A percentile compares a stretch with the other conserved stretches of the same genome.
Evolutionary conservation across 2,888 invertebrate genomes (phyloP).

Genomic region (Nasonovia ribisnigri): DNA sequence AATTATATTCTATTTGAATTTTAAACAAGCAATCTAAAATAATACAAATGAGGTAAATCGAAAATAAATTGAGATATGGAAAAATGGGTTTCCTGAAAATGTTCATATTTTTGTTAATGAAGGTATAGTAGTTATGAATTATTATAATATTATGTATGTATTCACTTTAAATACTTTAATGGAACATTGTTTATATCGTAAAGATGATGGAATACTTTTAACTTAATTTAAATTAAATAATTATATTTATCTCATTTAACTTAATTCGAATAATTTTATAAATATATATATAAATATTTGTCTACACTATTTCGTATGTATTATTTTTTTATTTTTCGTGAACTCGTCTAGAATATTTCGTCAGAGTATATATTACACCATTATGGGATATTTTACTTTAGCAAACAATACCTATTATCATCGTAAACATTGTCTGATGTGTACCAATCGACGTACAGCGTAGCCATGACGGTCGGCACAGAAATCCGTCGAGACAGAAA

Average conservation of each 20-base stretch:
- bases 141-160: neutral
- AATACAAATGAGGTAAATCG: neutral
- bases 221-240: neutral
- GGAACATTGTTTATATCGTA: neutral
- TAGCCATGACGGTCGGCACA: neutral
- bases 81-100: neutral
- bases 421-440: neutral
- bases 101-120: neutral
- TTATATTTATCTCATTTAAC: neutral
- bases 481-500: neutral
- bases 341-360: neutral
- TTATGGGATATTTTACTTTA: neutral
- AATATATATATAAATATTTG: neutral
- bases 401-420: neutral
- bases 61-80: neutral
- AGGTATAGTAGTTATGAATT: neutral
- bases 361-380: neutral
- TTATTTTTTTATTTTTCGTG: neutral
- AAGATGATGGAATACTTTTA: neutral
- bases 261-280: neutral
- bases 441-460: neutral
- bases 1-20: constrained; percentile 4
- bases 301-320: neutral
- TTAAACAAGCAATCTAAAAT: neutral
- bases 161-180: neutral